These are phyloP conservation scores for Bubo blakistoni DNA, from an alignment of 2,113 vertebrate genomes.

Conservation along the genomic window DNA sequence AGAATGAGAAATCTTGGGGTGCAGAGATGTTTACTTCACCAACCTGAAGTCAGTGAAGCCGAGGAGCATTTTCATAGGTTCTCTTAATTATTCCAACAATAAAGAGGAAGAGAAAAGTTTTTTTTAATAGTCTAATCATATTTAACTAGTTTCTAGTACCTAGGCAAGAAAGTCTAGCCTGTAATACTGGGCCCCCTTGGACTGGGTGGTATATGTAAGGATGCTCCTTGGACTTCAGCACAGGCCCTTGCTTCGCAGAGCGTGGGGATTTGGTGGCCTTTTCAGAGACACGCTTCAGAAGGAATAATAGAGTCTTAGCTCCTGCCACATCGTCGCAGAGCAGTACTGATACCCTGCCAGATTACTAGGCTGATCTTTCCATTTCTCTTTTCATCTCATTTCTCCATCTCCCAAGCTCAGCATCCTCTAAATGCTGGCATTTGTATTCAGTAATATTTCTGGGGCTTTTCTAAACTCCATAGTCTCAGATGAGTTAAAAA, in stretches of 20 bases:
- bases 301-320: background rate
- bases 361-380: background rate
- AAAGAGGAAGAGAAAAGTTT: background rate
- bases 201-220: background rate
- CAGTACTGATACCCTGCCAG: background rate
- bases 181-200: background rate
- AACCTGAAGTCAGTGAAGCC: background rate
- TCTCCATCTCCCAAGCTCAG: background rate
- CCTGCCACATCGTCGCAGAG: accelerated
- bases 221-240: background rate
- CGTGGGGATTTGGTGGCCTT: background rate
- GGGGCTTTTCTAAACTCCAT: background rate
- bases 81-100: background rate
- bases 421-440: background rate
- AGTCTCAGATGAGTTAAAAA: slow-evolving; percentile 43
- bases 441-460: slow-evolving; percentile 18
- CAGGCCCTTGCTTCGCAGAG: background rate
- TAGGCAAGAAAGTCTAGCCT: background rate
- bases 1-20: background rate
- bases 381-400: background rate
- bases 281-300: background rate
- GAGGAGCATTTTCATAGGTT: background rate
- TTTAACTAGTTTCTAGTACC: background rate
- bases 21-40: background rate
- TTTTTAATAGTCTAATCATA: background rate